A percentile compares a stretch with the other conserved stretches of the same genome.
Conservation (phyloP, 1,140 invertebrate genomes). For the Lepidurus couesii region DNA sequence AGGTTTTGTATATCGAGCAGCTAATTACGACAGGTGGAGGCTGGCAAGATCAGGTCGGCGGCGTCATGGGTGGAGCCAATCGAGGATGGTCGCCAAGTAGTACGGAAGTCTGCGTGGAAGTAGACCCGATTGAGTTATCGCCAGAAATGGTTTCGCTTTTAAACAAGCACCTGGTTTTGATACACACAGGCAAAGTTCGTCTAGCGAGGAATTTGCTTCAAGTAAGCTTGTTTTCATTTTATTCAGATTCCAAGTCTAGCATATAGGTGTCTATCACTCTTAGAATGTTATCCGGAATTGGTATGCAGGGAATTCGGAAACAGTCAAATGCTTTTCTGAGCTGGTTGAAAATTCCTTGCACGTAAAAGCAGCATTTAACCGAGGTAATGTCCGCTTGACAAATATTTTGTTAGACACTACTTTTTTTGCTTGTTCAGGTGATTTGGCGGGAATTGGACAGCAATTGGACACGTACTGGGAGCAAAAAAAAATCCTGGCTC, state of each 20-base stretch:
- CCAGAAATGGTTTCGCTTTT: constrained; percentile 39
- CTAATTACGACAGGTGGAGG: constrained; percentile 53
- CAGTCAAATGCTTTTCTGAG: constrained; percentile 45
- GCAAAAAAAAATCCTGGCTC: constrained; percentile 48
- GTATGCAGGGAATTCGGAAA: constrained; percentile 48
- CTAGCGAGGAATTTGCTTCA: constrained; percentile 51
- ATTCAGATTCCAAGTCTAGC: neutral
- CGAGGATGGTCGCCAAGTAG: constrained; percentile 44
- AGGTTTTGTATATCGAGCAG: constrained; percentile 52
- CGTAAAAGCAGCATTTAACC: constrained; percentile 43
- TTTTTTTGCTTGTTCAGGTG: constrained; percentile 37
- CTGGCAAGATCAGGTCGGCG: constrained; percentile 55
- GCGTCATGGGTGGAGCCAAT: constrained; percentile 47
- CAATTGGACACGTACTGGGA: constrained; percentile 46
- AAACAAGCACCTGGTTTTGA: constrained; percentile 45
- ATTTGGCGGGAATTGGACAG: constrained; percentile 44
- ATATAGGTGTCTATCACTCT: neutral
- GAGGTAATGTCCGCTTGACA: constrained; percentile 40
- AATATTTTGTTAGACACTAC: neutral
- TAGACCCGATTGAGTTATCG: constrained; percentile 41
- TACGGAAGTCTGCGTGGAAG: constrained; percentile 42
- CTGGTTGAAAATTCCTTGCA: constrained; percentile 43
- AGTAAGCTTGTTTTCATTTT: constrained; percentile 30
- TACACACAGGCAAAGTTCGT: constrained; percentile 54
- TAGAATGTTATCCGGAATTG: constrained; percentile 50